A percentile compares a stretch with the other conserved stretches of the same genome.
phyloP scores from a whole-genome alignment of 2,888 invertebrate genomes.

The Formica aserva region DNA sequence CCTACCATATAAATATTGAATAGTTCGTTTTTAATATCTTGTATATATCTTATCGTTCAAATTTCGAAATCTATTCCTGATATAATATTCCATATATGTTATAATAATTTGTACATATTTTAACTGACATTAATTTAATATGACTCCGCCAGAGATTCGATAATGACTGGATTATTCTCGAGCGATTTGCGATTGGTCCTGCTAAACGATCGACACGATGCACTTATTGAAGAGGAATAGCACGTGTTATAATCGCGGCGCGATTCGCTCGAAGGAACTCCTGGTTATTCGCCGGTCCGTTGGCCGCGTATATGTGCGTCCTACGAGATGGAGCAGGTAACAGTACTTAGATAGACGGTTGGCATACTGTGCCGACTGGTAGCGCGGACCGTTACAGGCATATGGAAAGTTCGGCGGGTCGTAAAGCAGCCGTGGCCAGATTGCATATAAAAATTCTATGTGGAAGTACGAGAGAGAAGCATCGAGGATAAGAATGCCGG shows the following conservation, averaged over 20 bases:
- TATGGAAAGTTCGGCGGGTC: conserved; percentile 78
- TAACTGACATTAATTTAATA: not conserved
- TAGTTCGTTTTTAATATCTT: too few relatives aligned
- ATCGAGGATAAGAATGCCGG: conserved; percentile 1
- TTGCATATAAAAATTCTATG: conserved; percentile 44
- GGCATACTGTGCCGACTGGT: conserved; percentile 76
- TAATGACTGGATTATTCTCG: not conserved
- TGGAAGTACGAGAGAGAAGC: conserved; percentile 11
- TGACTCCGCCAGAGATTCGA: not conserved
- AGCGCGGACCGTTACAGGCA: conserved; percentile 78
- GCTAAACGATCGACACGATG: not conserved
- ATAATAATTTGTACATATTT: not conserved
- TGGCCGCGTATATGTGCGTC: conserved; percentile 56
- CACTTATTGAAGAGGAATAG: conserved; percentile 34
- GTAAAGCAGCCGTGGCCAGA: conserved; percentile 51
- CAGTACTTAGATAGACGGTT: conserved; percentile 77
- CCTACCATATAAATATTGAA: too few relatives aligned
- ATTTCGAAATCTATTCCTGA: not conserved
- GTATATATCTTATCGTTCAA: not conserved
- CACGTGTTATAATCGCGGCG: conserved; percentile 27
- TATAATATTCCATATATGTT: not conserved
- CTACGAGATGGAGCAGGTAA: conserved; percentile 76
- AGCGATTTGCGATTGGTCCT: not conserved
- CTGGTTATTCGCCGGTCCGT: conserved; percentile 50
- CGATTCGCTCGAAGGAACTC: conserved; percentile 48